Conservation (phyloP, 2,113 vertebrate species). For the Fulmarus glacialis region DNA sequence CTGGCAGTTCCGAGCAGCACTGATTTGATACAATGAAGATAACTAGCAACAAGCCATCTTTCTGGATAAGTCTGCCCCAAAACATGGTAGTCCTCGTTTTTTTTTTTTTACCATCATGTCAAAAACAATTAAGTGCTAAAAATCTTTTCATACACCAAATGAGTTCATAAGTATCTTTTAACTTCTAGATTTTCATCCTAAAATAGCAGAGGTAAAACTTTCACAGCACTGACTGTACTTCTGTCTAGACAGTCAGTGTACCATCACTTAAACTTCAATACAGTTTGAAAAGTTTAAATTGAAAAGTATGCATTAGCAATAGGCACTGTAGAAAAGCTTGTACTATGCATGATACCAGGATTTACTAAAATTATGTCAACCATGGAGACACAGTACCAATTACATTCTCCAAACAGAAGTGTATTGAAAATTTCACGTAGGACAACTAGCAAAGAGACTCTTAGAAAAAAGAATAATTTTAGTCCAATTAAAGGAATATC, state of each 20-base stretch:
- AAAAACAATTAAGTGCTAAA: background rate
- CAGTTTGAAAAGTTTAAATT: background rate
- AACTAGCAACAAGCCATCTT: background rate
- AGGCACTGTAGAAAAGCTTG: background rate
- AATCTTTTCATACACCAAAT: background rate
- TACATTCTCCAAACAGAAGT: background rate
- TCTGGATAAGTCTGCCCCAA: background rate
- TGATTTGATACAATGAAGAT: background rate
- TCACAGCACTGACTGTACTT: background rate
- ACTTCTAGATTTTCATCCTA: background rate
- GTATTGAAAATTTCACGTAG: background rate
- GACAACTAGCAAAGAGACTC: background rate
- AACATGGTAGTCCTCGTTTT: fast-evolving
- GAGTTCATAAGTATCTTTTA: background rate
- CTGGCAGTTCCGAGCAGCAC: background rate
- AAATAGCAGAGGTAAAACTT: background rate
- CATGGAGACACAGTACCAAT: background rate
- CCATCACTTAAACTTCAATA: background rate
- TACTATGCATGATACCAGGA: fast-evolving
- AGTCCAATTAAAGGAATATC: background rate
- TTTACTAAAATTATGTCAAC: background rate
- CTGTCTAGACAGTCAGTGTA: background rate
- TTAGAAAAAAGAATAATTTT: background rate
- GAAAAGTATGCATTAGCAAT: background rate
- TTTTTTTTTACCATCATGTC: background rate